phyloP scores from a whole-genome alignment of 2,888 invertebrate genomes.

The Eupithecia subfuscata region DNA sequence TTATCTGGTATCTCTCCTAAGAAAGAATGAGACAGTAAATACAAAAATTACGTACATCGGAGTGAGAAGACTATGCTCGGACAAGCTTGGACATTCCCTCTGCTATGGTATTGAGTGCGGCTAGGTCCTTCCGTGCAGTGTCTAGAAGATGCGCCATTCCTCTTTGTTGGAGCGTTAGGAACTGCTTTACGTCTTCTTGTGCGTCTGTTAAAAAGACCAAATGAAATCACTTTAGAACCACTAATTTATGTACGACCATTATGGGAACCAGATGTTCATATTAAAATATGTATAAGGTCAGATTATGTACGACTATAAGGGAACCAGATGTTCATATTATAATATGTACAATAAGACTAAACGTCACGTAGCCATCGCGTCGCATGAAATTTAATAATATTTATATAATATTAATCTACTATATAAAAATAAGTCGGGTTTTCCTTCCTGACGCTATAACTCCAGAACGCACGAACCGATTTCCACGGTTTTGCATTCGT shows the following conservation, averaged over 20 bases:
- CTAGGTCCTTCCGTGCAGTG: slow-evolving; percentile 91
- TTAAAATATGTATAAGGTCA: too few relatives aligned
- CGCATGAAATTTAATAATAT: too few relatives aligned
- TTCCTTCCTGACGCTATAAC: too few relatives aligned
- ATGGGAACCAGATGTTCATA: too few relatives aligned
- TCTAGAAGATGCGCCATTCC: slow-evolving; percentile 94
- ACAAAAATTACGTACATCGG: slow-evolving; percentile 27
- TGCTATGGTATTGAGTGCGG: slow-evolving; percentile 90
- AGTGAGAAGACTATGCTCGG: slow-evolving; percentile 54
- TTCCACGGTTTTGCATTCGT: too few relatives aligned
- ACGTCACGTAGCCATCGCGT: too few relatives aligned
- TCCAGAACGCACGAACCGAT: too few relatives aligned
- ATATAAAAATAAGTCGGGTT: too few relatives aligned
- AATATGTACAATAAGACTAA: too few relatives aligned
- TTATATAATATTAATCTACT: too few relatives aligned
- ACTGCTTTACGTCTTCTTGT: slow-evolving; percentile 89
- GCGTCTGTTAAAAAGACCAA: slow-evolving; percentile 68
- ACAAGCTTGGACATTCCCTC: slow-evolving; percentile 88
- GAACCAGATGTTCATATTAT: too few relatives aligned
- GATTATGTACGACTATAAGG: too few relatives aligned
- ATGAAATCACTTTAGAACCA: not conserved
- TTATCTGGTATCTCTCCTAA: slow-evolving; percentile 3
- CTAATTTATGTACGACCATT: not conserved
- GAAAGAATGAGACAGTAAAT: slow-evolving; percentile 12
- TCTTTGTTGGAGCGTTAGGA: slow-evolving; percentile 93